Base-by-base conservation (phyloP, 2,888 invertebrate species). In the Philhelius pedissequus region DNA sequence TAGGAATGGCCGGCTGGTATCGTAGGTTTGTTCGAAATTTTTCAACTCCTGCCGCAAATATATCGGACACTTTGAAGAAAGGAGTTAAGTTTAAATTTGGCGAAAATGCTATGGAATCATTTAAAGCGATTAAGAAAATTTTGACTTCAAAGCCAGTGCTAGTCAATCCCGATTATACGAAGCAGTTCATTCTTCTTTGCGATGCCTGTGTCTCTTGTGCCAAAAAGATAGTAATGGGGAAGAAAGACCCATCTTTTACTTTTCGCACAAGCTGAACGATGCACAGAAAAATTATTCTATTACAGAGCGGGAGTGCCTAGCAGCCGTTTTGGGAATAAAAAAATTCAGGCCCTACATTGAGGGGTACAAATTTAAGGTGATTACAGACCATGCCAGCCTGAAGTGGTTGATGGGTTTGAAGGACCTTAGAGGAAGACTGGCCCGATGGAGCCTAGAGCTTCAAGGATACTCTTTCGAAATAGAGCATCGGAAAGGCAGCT, bases 211-310 rank as follows among this genome's bases (percentile, higher is more conserved):
- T 13, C 13, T 80, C 7, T 43, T 83, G 13, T 60, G 48, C n/a
- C 79, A 86, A 40, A 45, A 45, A 11, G 52, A 60, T 43, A 68
- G 78, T 13, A 35, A 5, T 4, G 70, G 68, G 9, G 30, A 38
- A 13, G 86, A 83, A 58, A 43, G 66, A 30, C 73, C 75, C 1
- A 58, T 81, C 5, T 45, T 27, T 45, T 45, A 30, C 22, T 50
- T n/a, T 15, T 50, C 64, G 1, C 38, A 52, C 15, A 27, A 68
- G 11, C 25, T 52, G 22, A 40, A 52, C 4, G 8, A 22, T 1
- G 50, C 50, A 5, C 25, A 50, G 25, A 25, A 13, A 9, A 50
- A 50, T 13, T 35, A 35, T 30, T 30, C 30, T 1, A 7, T 30
- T 6, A 30, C 30, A 30, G 30, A 30, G 30, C 30, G 30, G 30